Evolutionary conservation across 2,113 vertebrate genomes (phyloP).

Genomic region (Neodon shergylaensis): DNA sequence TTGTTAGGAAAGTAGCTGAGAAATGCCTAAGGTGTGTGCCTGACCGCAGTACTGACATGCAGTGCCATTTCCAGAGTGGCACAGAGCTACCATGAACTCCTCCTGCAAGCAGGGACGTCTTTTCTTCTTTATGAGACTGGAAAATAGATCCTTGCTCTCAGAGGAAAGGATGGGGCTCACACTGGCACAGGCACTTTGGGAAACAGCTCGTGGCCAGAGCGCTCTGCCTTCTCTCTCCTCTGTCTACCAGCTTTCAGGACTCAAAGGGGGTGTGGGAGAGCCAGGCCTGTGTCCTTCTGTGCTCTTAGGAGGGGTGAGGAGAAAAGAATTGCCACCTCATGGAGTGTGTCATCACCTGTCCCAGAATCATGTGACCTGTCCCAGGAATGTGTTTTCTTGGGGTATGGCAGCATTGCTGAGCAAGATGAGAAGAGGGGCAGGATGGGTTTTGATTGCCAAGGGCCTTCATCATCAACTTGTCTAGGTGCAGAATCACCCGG

Average conservation of each 20-base stretch:
- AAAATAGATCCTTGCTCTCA: neutral
- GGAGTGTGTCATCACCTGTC: neutral
- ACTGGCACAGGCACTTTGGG: neutral
- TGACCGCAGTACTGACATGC: neutral
- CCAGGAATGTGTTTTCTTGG: too few relatives aligned
- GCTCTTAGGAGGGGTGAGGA: neutral
- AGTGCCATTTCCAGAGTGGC: neutral
- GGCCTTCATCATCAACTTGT: neutral
- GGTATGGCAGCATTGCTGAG: too few relatives aligned
- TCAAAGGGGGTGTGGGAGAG: neutral
- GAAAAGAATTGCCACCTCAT: rapidly evolving
- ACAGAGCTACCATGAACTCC: neutral
- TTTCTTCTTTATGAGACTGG: slow-evolving; percentile 13
- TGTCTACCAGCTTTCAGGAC: neutral
- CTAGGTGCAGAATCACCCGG: neutral
- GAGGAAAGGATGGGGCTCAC: neutral
- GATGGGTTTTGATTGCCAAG: rapidly evolving
- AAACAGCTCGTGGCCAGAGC: neutral
- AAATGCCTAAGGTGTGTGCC: rapidly evolving
- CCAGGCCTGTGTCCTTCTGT: neutral
- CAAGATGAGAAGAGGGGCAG: rapidly evolving
- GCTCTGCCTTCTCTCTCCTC: neutral
- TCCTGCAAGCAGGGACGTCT: neutral
- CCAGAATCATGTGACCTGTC: neutral
- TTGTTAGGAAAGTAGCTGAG: neutral